These are phyloP conservation scores for Autographa pulchrina DNA, from an alignment of 2,888 invertebrate genomes.

Conservation along the genomic window DNA sequence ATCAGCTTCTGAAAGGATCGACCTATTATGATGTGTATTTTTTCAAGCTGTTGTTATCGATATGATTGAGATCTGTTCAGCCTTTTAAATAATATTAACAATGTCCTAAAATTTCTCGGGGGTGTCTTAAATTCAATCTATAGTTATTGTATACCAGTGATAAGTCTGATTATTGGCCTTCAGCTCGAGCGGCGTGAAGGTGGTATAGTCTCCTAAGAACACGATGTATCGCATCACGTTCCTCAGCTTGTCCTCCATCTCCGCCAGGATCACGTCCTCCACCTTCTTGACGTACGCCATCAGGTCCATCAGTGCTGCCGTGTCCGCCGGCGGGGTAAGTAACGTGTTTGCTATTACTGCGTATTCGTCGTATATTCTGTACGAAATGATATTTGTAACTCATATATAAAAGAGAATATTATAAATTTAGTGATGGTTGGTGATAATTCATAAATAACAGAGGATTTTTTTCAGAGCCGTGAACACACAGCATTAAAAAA, in stretches of 20 bases:
- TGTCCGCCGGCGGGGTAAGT: slow-evolving; percentile 94
- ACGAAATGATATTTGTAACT: not conserved
- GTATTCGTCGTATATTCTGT: slow-evolving; percentile 95
- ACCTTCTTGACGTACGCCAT: slow-evolving; percentile 93
- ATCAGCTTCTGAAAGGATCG: too few species aligned
- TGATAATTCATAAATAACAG: too few species aligned
- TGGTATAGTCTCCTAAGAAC: slow-evolving; percentile 95
- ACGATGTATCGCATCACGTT: slow-evolving; percentile 92
- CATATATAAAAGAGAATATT: not conserved
- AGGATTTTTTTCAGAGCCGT: too few species aligned
- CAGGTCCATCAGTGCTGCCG: slow-evolving; percentile 95
- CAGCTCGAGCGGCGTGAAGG: slow-evolving; percentile 95
- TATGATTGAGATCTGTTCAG: too few species aligned
- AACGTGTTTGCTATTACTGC: slow-evolving; percentile 94
- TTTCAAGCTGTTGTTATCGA: too few species aligned
- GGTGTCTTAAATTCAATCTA: not conserved
- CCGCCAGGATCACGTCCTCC: slow-evolving; percentile 91
- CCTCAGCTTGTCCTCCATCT: slow-evolving; percentile 94
- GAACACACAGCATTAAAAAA: too few species aligned
- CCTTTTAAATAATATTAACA: too few species aligned
- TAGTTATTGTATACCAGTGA: slow-evolving; percentile 90
- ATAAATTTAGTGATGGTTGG: not conserved
- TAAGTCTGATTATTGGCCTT: slow-evolving; percentile 96
- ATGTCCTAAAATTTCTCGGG: not conserved
- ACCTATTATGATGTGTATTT: too few species aligned